Percentiles rank a stretch among this genome's conserved stretches.
These are phyloP conservation scores for Chrysaora quinquecirrha DNA, from an alignment of 30 jellyfish, hydroid and myxozoan genomes.

Conservation along the genomic window DNA sequence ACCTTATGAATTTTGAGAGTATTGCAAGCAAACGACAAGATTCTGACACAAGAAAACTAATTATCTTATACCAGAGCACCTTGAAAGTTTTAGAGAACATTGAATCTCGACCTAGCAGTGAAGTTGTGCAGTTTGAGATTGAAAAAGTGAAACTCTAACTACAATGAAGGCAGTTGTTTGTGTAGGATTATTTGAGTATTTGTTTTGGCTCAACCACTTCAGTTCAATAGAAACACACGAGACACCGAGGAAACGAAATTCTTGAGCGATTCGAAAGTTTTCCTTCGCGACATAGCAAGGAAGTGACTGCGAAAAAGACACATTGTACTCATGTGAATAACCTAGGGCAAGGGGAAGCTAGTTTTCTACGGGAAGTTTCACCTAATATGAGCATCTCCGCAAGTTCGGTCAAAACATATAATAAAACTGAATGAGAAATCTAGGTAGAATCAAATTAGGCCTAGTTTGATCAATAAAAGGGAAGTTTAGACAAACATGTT, in stretches of 20 bases:
- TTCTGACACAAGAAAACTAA: too few species aligned
- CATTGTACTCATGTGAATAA: background rate
- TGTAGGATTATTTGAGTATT: background rate
- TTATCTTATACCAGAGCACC: too few species aligned
- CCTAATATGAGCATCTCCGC: background rate
- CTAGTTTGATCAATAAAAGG: too few species aligned
- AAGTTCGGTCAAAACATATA: too few species aligned
- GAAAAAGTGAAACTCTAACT: background rate
- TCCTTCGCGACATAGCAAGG: constrained; percentile 14
- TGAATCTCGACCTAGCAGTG: too few species aligned
- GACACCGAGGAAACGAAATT: background rate
- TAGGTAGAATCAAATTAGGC: background rate
- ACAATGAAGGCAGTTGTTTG: background rate
- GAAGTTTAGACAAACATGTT: too few species aligned
- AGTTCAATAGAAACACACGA: background rate
- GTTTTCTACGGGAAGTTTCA: background rate
- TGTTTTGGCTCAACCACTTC: background rate
- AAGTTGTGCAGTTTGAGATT: too few species aligned
- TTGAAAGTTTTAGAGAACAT: too few species aligned
- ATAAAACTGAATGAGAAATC: background rate
- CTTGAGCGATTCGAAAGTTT: background rate
- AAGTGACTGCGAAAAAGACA: background rate
- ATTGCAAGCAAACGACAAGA: too few species aligned
- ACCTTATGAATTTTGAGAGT: too few species aligned
- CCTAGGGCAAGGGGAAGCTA: background rate